These are phyloP conservation scores for Callopanchax toddi DNA, from an alignment of 2,113 vertebrate genomes.

Conservation along the genomic window DNA sequence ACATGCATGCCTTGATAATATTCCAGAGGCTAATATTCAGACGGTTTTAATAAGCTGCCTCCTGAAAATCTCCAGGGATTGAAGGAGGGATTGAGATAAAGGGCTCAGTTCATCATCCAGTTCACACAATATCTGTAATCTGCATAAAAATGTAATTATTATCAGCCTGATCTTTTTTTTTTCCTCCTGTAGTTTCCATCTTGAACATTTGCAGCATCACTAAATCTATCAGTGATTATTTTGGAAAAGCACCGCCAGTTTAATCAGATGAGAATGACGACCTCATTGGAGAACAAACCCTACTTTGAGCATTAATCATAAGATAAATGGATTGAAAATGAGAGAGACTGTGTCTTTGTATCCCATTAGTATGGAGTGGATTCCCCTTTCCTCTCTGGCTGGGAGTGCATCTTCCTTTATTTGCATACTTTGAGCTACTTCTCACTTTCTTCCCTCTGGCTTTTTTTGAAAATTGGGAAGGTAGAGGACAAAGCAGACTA, in stretches of 20 bases:
- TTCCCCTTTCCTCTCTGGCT: constrained; percentile 43
- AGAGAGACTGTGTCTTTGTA: constrained; percentile 42
- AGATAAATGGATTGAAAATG: constrained; percentile 67
- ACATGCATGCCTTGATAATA: background rate
- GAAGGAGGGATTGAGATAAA: background rate
- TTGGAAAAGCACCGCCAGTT: constrained; percentile 51
- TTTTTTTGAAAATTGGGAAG: constrained; percentile 15
- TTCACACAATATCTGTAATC: constrained; percentile 50
- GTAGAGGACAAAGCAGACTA: background rate
- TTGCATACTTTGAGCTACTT: constrained; percentile 15
- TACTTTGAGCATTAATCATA: constrained; percentile 56
- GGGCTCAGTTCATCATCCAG: constrained; percentile 25
- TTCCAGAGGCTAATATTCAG: constrained; percentile 6
- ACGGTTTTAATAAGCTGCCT: constrained; percentile 3
- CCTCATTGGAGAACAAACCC: constrained; percentile 22
- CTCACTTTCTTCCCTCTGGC: constrained; percentile 3
- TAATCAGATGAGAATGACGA: constrained; percentile 61
- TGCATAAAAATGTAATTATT: constrained; percentile 64
- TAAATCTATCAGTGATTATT: constrained; percentile 52
- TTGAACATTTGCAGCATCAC: constrained; percentile 19
- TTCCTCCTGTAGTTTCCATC: constrained; percentile 4
- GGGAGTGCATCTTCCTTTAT: constrained; percentile 20
- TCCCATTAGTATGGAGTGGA: constrained; percentile 55
- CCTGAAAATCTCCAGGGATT: constrained; percentile 8
- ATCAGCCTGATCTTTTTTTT: constrained; percentile 27